Evolutionary conservation across 2,113 vertebrate genomes (phyloP).

Genomic region (Pagrus major): DNA sequence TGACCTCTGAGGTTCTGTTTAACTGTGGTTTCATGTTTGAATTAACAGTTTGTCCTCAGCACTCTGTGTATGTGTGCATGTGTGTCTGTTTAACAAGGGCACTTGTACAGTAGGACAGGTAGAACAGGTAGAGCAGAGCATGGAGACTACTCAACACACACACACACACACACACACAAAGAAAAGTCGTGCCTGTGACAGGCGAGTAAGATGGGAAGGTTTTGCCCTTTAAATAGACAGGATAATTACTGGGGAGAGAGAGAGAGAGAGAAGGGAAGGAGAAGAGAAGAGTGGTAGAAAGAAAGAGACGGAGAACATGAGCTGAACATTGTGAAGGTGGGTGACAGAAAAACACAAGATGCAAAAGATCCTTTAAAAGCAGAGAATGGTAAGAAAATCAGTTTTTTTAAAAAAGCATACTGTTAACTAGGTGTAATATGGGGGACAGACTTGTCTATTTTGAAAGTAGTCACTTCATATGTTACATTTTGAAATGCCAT

Average conservation of each 20-base stretch:
- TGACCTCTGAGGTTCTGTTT: slow-evolving; percentile 35
- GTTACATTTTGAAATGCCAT: no score
- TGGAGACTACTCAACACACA: not conserved
- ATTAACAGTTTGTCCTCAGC: slow-evolving; percentile 15
- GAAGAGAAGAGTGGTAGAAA: not conserved
- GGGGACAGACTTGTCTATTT: no score
- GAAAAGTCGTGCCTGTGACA: slow-evolving; percentile 36
- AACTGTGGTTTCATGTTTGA: slow-evolving; percentile 22
- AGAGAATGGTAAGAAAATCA: not conserved
- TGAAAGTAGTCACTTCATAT: not conserved
- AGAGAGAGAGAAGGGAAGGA: not conserved
- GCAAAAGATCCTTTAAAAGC: not conserved
- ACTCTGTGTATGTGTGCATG: slow-evolving; percentile 5
- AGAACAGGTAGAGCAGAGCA: slow-evolving; percentile 67
- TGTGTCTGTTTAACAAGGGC: slow-evolving; percentile 48
- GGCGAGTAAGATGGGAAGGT: slow-evolving; percentile 70
- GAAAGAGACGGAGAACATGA: slow-evolving; percentile 56
- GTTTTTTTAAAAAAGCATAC: not conserved
- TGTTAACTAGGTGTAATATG: no score
- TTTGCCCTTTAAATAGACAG: slow-evolving; percentile 75
- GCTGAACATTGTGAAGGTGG: slow-evolving; percentile 29
- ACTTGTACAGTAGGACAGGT: slow-evolving; percentile 68
- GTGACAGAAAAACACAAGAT: slow-evolving; percentile 10
- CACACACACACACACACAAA: slow-evolving; percentile 27
- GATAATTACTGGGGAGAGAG: slow-evolving; percentile 71